Evolutionary conservation across 2,113 vertebrate species (phyloP), one percentile per base, ranked within the genome.

Genomic region (Pelecanoides urinatrix): DNA sequence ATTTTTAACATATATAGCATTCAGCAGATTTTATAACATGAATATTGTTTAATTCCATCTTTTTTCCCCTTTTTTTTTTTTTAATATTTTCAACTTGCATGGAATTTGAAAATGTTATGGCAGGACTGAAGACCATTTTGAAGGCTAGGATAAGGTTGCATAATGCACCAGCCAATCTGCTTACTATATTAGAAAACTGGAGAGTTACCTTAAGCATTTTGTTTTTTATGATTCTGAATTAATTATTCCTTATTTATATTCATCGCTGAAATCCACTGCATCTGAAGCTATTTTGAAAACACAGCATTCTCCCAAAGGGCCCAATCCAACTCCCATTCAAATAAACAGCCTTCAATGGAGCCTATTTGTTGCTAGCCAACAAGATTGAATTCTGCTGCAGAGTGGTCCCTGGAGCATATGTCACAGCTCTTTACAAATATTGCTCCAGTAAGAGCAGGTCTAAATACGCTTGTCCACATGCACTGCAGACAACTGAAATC

Each of bases 221-320:
- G 65, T 58, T 52, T 50, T 15, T 63, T 34, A 91, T 73, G 16
- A 94, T 87, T 91, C 84, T 88, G 70, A 92, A 79, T 96, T 95
- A 96, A 96, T 96, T 96, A 63, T 91, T 66, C 67, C 84, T 97
- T 91, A 95, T 97, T 95, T 94, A 96, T 95, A 97, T 96, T 96
- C 95, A 96, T 85, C 7, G 0, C 89, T 47, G 92, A 94, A 92
- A 95, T 88, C 63, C 89, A 71, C 84, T 49, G 81, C 87, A 94
- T 95, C 87, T 88, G 91, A 96, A 92, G 78, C 89, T 96, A 95
- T 92, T 97, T 36, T 79, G 92, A 94, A 97, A 94, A 80, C 66
- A 63, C 50, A 70, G 84, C 81, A 34, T 71, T 88, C n/a, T 96
- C 97, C 95, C 96, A 86, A 88, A 96, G 87, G 94, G 90, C 63